These are phyloP conservation scores for Pocillopora verrucosa DNA, from an alignment of 64 coral and sea anemone species.

Conservation along the genomic window DNA sequence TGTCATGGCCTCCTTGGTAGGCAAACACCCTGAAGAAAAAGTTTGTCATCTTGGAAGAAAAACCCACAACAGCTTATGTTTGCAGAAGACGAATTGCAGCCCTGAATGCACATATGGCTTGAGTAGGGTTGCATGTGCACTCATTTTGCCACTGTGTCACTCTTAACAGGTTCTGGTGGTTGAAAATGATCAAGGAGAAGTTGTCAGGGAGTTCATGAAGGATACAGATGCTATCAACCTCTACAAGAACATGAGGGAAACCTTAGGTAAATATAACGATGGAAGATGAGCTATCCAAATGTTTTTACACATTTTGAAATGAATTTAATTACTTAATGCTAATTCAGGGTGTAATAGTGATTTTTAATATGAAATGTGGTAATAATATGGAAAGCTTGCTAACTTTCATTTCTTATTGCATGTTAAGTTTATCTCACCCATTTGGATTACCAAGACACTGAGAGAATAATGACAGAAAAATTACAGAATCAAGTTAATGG, in stretches of 20 bases:
- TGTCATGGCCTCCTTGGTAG: too few relatives aligned
- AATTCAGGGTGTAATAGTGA: too few relatives aligned
- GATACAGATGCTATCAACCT: constrained; percentile 99
- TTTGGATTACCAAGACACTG: constrained; percentile 98
- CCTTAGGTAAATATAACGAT: constrained; percentile 58
- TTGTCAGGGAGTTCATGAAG: constrained; percentile 97
- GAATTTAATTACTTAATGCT: too few relatives aligned
- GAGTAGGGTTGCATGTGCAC: too few relatives aligned
- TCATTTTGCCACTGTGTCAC: neutral
- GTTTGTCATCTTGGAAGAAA: neutral
- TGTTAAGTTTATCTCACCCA: constrained; percentile 91
- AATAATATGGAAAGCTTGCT: too few relatives aligned
- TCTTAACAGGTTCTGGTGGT: constrained; percentile 84
- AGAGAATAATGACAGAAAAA: constrained; percentile 97
- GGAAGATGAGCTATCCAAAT: neutral
- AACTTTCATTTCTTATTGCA: neutral
- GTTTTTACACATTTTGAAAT: too few relatives aligned
- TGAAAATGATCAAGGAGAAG: constrained; percentile 98
- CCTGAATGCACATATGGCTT: too few relatives aligned
- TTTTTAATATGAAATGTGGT: neutral
- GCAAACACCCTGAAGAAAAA: neutral
- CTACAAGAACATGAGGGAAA: constrained; percentile 99
- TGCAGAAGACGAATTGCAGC: too few relatives aligned
- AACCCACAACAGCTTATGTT: too few relatives aligned
- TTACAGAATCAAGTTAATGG: constrained; percentile 97